Evolutionary conservation across 2,888 invertebrate species (phyloP).

Genomic region (Microdon myrmicae): DNA sequence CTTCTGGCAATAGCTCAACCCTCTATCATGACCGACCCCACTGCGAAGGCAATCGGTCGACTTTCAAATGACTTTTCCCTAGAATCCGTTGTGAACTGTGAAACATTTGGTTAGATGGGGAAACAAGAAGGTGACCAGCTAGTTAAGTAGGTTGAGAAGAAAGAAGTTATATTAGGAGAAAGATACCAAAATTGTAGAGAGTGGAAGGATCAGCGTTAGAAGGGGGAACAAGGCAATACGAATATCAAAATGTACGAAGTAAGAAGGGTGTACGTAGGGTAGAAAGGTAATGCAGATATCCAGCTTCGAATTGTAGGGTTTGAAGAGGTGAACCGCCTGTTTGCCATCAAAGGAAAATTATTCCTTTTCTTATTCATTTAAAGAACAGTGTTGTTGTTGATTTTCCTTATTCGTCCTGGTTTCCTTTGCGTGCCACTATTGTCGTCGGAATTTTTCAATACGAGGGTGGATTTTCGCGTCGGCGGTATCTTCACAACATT

Average conservation of each 20-base stretch:
- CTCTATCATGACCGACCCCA: slow-evolving; percentile 41
- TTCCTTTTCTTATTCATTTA: slow-evolving; percentile 5
- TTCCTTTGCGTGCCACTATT: slow-evolving; percentile 16
- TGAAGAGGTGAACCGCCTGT: slow-evolving; percentile 49
- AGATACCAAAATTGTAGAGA: too few relatives aligned
- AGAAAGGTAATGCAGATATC: background rate
- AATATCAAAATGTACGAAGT: too few relatives aligned
- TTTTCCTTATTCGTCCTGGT: slow-evolving; percentile 8
- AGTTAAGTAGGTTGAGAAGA: too few relatives aligned
- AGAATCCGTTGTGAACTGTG: background rate
- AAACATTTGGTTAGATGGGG: too few relatives aligned
- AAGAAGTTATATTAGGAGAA: too few relatives aligned
- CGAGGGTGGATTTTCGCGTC: slow-evolving; percentile 49
- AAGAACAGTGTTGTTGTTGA: too few relatives aligned
- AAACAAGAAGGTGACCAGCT: too few relatives aligned
- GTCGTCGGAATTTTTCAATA: slow-evolving; percentile 26
- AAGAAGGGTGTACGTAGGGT: too few relatives aligned
- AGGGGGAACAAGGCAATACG: too few relatives aligned
- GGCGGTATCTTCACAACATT: slow-evolving; percentile 24
- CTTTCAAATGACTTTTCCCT: slow-evolving; percentile 50
- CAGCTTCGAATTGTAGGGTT: slow-evolving; percentile 29
- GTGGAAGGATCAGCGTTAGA: too few relatives aligned
- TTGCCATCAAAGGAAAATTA: slow-evolving; percentile 39
- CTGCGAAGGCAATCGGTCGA: slow-evolving; percentile 43
- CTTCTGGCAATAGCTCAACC: too few relatives aligned